phyloP scores from a whole-genome alignment of 1,140 invertebrate species.

The Cotesia chilonis region DNA sequence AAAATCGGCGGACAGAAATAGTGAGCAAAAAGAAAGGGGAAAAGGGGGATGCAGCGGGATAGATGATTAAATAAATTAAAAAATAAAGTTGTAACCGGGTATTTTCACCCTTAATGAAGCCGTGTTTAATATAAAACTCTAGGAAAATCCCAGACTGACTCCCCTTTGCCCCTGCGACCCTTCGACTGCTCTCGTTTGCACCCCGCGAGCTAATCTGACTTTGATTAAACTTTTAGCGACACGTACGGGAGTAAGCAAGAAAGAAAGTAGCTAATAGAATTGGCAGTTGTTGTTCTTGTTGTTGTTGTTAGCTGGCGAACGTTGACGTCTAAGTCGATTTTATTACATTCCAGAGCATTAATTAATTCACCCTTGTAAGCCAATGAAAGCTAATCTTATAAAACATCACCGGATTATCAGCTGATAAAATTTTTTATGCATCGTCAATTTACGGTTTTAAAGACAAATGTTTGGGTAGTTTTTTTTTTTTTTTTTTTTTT shows the following conservation, averaged over 20 bases:
- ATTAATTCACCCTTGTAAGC: conserved; percentile 37
- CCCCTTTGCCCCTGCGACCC: conserved; percentile 40
- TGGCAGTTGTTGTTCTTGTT: background rate
- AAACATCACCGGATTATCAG: background rate
- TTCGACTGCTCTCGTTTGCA: conserved; percentile 11
- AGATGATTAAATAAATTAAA: conserved; percentile 33
- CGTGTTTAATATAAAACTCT: conserved; percentile 46
- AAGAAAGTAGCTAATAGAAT: conserved; percentile 38
- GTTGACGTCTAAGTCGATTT: conserved; percentile 60
- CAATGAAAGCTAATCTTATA: conserved; percentile 22
- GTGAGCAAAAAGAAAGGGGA: background rate
- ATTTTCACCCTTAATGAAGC: conserved; percentile 43
- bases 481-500: no score
- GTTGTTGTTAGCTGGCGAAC: conserved; percentile 6
- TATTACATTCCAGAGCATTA: conserved; percentile 57
- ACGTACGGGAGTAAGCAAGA: conserved; percentile 52
- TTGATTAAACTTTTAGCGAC: conserved; percentile 67
- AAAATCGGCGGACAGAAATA: background rate
- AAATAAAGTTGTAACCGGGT: conserved; percentile 31
- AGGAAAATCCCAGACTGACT: conserved; percentile 30
- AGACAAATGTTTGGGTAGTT: no score
- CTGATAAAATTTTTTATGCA: conserved; percentile 23
- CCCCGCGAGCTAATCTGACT: conserved; percentile 61
- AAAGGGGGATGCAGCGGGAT: conserved; percentile 16
- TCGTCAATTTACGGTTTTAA: no score